These are phyloP conservation scores for Venustoraphidia nigricollis DNA, from an alignment of 2,888 invertebrate species.

Conservation along the genomic window DNA sequence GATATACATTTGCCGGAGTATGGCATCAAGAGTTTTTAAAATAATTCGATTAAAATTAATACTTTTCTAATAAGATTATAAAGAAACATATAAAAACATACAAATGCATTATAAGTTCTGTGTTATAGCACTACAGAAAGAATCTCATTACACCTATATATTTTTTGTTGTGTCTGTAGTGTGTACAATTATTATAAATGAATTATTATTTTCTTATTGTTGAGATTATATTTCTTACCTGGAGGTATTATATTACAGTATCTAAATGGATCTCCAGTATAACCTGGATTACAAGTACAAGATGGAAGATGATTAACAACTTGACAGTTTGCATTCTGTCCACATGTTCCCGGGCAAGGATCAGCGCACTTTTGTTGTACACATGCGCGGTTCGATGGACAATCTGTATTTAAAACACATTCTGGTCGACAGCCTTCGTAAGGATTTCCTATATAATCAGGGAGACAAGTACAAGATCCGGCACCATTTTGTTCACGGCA, in stretches of 20 bases:
- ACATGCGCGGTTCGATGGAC: slow-evolving; percentile 53
- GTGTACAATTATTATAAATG: neutral
- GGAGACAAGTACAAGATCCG: slow-evolving; percentile 52
- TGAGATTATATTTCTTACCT: slow-evolving; percentile 25
- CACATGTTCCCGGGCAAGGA: slow-evolving; percentile 67
- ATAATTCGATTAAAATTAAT: neutral
- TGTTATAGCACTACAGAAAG: no score
- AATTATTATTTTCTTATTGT: neutral
- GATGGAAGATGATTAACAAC: slow-evolving; percentile 56
- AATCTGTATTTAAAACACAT: slow-evolving; percentile 57
- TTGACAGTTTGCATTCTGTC: slow-evolving; percentile 56
- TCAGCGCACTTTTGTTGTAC: slow-evolving; percentile 57
- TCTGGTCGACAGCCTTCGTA: slow-evolving; percentile 64
- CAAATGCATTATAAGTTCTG: no score
- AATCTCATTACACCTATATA: no score
- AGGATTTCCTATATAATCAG: slow-evolving; percentile 60
- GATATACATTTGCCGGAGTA: no score
- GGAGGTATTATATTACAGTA: slow-evolving; percentile 34
- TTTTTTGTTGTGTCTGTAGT: no score
- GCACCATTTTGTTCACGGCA: slow-evolving; percentile 48
- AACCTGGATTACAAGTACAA: slow-evolving; percentile 54
- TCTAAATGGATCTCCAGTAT: slow-evolving; percentile 61
- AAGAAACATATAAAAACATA: no score
- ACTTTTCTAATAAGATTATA: no score
- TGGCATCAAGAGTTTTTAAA: neutral